Conservation (phyloP, 2,888 invertebrate genomes). For the Cephus pulcher region DNA sequence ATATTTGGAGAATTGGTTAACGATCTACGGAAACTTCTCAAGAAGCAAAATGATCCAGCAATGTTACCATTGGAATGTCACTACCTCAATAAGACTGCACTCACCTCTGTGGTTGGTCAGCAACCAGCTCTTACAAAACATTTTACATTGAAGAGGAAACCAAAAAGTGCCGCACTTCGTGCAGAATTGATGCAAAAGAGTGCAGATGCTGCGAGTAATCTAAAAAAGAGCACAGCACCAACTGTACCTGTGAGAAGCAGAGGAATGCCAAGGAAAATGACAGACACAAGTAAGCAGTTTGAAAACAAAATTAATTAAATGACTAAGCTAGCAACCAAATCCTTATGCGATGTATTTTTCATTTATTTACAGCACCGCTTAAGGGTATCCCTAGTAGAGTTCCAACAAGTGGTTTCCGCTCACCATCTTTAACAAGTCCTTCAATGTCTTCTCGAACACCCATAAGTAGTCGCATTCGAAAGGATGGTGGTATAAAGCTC, state of each 20-base stretch:
- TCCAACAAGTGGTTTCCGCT: slow-evolving; percentile 75
- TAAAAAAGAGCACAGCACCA: slow-evolving; percentile 89
- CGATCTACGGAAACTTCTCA: slow-evolving; percentile 84
- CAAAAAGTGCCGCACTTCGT: slow-evolving; percentile 91
- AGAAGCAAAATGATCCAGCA: slow-evolving; percentile 85
- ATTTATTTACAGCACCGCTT: slow-evolving; percentile 77
- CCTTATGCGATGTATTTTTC: slow-evolving; percentile 1
- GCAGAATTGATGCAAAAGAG: slow-evolving; percentile 93
- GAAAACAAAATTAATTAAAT: background rate
- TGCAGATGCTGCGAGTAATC: slow-evolving; percentile 86
- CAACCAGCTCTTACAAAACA: slow-evolving; percentile 89
- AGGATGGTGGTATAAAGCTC: slow-evolving; percentile 93
- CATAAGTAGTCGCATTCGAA: slow-evolving; percentile 72
- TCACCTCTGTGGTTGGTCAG: slow-evolving; percentile 87
- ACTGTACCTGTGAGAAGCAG: slow-evolving; percentile 80
- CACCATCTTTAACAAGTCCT: slow-evolving; percentile 67
- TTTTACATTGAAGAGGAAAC: slow-evolving; percentile 92
- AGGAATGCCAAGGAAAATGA: slow-evolving; percentile 92
- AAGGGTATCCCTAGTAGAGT: slow-evolving; percentile 91
- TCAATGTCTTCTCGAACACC: slow-evolving; percentile 71
- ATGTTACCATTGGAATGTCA: slow-evolving; percentile 96
- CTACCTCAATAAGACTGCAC: slow-evolving; percentile 93
- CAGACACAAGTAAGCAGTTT: slow-evolving; percentile 83
- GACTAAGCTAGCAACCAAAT: background rate
- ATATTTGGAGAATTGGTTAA: slow-evolving; percentile 91